Base-by-base conservation (phyloP, 2,113 vertebrate genomes). In the Nannospalax galili region DNA sequence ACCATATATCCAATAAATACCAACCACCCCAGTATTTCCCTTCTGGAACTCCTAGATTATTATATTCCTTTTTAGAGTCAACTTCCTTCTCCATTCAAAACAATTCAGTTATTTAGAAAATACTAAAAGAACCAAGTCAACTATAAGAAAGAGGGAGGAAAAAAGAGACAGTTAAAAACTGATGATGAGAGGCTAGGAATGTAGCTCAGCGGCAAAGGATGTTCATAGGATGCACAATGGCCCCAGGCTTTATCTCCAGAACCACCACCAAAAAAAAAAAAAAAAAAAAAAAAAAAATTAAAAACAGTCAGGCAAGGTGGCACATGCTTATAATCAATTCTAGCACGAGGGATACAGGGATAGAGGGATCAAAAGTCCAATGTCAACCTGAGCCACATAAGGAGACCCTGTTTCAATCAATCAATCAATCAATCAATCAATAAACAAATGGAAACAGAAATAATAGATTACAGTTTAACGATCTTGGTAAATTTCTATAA, bases 101-200 rank as follows among this genome's bases (percentile, higher is more conserved):
- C 82, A 93, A 84, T 87, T 72, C 56, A 93, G 20, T 90, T 40
- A 91, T 65, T 91, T 74, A 94, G 69, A 93, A 96, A 95, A 91
- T 64, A 85, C 17, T 78, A 7, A 74, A 94, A 91, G 32, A 92
- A 19, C 60, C 77, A 97, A 90, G 35, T 19, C 45, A 94, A 42
- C 75, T 48, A 84, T 11, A 28, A 26, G 28, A 52, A 28, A 52
- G 17, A 74, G 69, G 22, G 15, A 88, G 5, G 75, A 22, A 72
- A 24, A 22, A 40, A 1, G 9, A 15, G 45, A 92, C 14, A 79
- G 7, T 35, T 78, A 84, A 87, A 40, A 90, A 92, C 75, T 28
- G 30, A 28, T 10, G 32, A 20, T 37, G 22, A 64, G 32, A 35
- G 22, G 12, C 32, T 70, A 7, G 11, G 30, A 48, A 64, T 32